These are phyloP conservation scores for Plecotus auritus DNA, from an alignment of 2,113 vertebrate species.

Conservation along the genomic window DNA sequence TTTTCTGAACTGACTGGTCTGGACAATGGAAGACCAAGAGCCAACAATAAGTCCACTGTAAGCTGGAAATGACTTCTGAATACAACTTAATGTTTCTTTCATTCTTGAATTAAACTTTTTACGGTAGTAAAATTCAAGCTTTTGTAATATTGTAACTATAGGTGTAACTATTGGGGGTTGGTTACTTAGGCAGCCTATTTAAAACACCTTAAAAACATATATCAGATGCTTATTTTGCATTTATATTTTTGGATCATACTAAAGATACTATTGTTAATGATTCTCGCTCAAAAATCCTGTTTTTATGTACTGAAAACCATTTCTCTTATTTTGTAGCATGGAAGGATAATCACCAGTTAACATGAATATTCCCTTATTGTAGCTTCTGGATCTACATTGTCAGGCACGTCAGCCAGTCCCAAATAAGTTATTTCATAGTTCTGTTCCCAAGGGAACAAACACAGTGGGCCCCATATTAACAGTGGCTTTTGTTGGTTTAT, in stretches of 20 bases:
- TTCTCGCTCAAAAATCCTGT: neutral
- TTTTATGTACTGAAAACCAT: constrained; percentile 18
- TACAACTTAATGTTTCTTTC: constrained; percentile 70
- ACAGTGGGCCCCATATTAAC: constrained; percentile 23
- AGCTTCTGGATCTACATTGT: neutral
- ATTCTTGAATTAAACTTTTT: constrained; percentile 66
- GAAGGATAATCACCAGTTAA: neutral
- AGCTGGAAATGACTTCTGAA: constrained; percentile 67
- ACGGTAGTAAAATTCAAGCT: neutral
- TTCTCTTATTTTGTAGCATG: neutral
- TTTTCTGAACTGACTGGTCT: constrained; percentile 72
- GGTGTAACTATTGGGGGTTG: neutral
- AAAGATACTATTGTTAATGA: neutral
- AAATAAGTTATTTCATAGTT: constrained; percentile 30
- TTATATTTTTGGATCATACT: neutral
- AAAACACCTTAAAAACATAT: constrained; percentile 9
- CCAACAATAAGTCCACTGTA: constrained; percentile 76
- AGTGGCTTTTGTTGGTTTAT: constrained; percentile 43
- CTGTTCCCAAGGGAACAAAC: constrained; percentile 53
- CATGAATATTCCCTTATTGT: constrained; percentile 21
- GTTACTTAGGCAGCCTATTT: neutral
- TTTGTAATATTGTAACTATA: neutral
- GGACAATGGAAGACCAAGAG: constrained; percentile 63
- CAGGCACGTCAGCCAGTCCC: constrained; percentile 22
- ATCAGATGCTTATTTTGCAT: neutral